Evolutionary conservation across 2,888 invertebrate species (phyloP).

Genomic region (Aricia artaxerxes): DNA sequence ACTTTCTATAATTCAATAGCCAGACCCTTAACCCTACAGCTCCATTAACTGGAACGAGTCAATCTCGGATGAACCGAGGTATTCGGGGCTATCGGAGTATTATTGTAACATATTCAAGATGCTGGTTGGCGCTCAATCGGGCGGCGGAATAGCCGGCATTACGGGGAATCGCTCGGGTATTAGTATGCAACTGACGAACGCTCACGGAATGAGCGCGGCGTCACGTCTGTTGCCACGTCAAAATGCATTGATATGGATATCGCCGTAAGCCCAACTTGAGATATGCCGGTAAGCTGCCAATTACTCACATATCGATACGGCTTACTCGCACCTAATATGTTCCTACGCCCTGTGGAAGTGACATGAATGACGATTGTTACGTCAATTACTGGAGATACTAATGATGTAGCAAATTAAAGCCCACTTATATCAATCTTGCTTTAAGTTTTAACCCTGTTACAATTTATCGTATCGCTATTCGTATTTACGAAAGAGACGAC

Average conservation of each 20-base stretch:
- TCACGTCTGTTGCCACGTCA: slow-evolving; percentile 65
- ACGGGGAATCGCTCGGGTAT: slow-evolving; percentile 72
- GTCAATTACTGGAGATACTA: neutral
- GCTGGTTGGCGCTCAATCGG: slow-evolving; percentile 62
- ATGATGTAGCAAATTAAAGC: neutral
- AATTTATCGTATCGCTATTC: no score
- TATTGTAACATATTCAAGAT: slow-evolving; percentile 73
- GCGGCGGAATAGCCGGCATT: slow-evolving; percentile 65
- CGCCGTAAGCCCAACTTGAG: slow-evolving; percentile 46
- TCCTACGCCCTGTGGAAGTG: neutral
- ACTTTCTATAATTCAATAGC: slow-evolving; percentile 9
- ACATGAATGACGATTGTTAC: neutral
- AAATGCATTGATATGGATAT: slow-evolving; percentile 67
- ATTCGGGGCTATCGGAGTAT: slow-evolving; percentile 49
- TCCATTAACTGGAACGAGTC: neutral
- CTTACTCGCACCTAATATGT: slow-evolving; percentile 7
- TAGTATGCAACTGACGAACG: slow-evolving; percentile 72
- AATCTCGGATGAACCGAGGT: slow-evolving; percentile 43
- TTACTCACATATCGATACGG: slow-evolving; percentile 12
- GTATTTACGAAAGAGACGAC: no score
- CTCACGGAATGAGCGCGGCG: slow-evolving; percentile 74
- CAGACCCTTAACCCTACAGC: neutral
- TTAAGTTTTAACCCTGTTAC: no score
- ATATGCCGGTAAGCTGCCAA: slow-evolving; percentile 20
- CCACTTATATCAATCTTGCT: no score